Evolutionary conservation across 2,113 vertebrate species (phyloP), one percentile per base, ranked within the genome.

Genomic region (Neogobius melanostomus): DNA sequence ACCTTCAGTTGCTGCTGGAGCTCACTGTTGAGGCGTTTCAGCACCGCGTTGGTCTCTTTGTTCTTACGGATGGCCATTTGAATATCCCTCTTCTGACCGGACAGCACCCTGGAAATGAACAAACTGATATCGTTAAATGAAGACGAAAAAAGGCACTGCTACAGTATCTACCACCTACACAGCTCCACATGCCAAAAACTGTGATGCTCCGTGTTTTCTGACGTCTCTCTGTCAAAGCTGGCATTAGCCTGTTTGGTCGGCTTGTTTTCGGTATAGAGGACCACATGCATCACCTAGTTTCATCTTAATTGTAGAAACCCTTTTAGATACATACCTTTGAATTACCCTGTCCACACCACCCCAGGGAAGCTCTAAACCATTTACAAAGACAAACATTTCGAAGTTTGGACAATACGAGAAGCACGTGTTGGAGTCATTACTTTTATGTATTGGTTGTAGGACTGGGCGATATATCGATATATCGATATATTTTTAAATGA

Each of bases 1-100:
- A 99, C 98, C 97, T 99, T 98, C 60, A 99, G 93, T 77, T 99
- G 95, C 90, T 99, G 97, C 49, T 99, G 97, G 49, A 99, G 97
- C 77, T 99, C 97, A 68, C 96, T 97, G 83, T 99, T 99, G 80
- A 99, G 87, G 62, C 97, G 95, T 65, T 93, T 93, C n/a, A 99
- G 89, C 57, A 98, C 96, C 0, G 95, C 95, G 53, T 99, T 98
- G 75, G 94, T 92, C 86, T 99, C 97, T 89, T 95, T 97, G 91
- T 97, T 98, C 91, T 97, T 98, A 5, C 97, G 94, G 83, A 99
- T 97, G 16, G 95, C 95, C 0, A 92, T 95, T 81, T 99, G 97
- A 91, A 99, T 96, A 75, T 94, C 95, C 82, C 92, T 95, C 92
- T 96, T 98, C 93, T 96, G 95, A 64, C 91, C 95, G 91, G 94